phyloP scores from a whole-genome alignment of 2,797 vertebrate genomes.

The Ceryle rudis region DNA sequence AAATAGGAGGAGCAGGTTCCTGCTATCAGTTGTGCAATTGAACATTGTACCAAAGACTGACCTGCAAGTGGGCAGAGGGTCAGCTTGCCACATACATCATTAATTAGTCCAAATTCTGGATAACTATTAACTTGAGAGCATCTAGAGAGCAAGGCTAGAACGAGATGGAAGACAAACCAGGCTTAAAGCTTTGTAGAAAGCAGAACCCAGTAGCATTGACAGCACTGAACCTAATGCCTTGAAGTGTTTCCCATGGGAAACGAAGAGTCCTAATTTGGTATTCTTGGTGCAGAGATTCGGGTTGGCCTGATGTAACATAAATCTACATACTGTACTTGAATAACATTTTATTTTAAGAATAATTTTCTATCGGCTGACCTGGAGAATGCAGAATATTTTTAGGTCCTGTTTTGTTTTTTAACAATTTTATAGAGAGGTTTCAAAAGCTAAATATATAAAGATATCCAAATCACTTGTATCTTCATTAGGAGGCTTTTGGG shows the following conservation, averaged over 20 bases:
- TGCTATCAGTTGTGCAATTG: neutral
- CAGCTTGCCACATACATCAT: neutral
- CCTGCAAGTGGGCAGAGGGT: neutral
- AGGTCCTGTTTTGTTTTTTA: neutral
- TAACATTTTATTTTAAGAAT: slow-evolving; percentile 9
- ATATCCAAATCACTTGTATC: neutral
- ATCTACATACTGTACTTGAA: neutral
- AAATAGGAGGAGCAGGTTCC: neutral
- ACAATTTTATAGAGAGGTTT: neutral
- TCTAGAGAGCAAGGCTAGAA: neutral
- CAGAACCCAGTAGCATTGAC: neutral
- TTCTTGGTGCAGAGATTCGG: neutral
- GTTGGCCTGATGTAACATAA: slow-evolving; percentile 5
- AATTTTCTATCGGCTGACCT: neutral
- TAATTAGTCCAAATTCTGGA: neutral
- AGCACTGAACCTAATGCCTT: neutral
- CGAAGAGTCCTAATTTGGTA: neutral
- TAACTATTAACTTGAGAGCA: neutral
- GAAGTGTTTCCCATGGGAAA: slow-evolving; percentile 27
- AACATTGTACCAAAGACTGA: neutral
- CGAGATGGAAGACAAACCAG: neutral
- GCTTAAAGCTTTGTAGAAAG: neutral
- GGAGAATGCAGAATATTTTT: neutral
- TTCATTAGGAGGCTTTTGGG: neutral
- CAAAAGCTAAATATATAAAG: neutral